Base-by-base conservation (phyloP, 2,888 invertebrate species). In the Trachelus troglodyta region DNA sequence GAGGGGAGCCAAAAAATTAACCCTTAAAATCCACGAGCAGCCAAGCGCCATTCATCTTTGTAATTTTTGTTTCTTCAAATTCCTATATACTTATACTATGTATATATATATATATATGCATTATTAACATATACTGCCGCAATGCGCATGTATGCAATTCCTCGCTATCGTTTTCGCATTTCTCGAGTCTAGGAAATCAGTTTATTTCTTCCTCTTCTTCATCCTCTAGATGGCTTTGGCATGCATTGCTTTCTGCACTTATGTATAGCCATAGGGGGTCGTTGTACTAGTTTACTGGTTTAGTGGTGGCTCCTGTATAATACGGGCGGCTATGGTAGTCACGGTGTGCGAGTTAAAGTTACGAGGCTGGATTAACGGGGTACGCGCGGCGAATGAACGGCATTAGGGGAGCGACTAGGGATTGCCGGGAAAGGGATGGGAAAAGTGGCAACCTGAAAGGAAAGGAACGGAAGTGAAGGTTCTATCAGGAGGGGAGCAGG, bases 381-480 rank as follows among this genome's bases (percentile, higher is more conserved):
- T 82, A 83, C 83, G 84, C 82, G 82, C 79, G 80, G 84, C 85
- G 83, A 84, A 85, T 85, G 84, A 84, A 83, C 83, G 84, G 83
- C 84, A 83, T 84, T 85, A 83, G 79, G 80, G 82, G 81, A 83
- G 79, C 74, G 76, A 69, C 68, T 75, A 71, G 80, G 77, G 81
- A 82, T 82, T 71, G 79, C 76, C 81, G 79, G 56, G 74, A 75
- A 75, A 79, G 75, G 80, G 76, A 79, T 69, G 75, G 76, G 79
- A 73, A 80, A 81, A 80, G 76, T 75, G 74, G 81, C 76, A 75
- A 34, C 56, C 77, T 74, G 73, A 76, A 69, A 76, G 79, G 79
- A 71, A 37, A 56, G 69, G 34, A 71, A 34, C 33, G 77, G 76
- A 74, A 78, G 69, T 40, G 73, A 80, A 79, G 69, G 77, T 71